Conservation (phyloP, 2,113 vertebrate genomes). For the Onychostruthus taczanowskii region DNA sequence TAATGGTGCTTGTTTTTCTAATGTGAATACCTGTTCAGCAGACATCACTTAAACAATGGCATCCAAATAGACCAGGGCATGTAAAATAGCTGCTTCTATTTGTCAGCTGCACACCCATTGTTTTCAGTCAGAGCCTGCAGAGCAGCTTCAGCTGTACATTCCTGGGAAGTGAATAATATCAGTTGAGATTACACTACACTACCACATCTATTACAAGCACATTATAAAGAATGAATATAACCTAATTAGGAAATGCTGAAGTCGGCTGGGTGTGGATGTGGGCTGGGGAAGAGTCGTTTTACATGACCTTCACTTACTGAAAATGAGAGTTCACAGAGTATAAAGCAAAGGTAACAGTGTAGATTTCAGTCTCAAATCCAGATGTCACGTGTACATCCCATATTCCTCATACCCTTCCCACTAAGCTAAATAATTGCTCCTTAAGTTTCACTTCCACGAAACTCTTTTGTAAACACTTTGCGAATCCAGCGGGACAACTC, state of each 20-base stretch:
- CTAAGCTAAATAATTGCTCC: not conserved
- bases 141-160: conserved; percentile 75
- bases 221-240: conserved; percentile 70
- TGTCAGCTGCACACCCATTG: conserved; percentile 69
- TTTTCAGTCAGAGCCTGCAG: conserved; percentile 64
- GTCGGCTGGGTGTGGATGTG: conserved; percentile 61
- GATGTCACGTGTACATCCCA: not conserved
- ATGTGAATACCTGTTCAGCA: conserved; percentile 61
- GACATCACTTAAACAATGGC: conserved; percentile 55
- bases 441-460: not conserved
- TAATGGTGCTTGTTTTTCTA: conserved; percentile 52
- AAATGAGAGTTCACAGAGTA: conserved; percentile 40
- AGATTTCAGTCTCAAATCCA: not conserved
- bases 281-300: conserved; percentile 34
- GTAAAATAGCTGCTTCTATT: conserved; percentile 56
- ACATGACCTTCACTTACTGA: not conserved
- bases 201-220: conserved; percentile 74
- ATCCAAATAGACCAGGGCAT: conserved; percentile 47
- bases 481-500: not conserved
- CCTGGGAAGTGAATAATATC: conserved; percentile 81
- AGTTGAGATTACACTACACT: conserved; percentile 76
- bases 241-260: conserved; percentile 84
- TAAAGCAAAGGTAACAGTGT: conserved; percentile 28
- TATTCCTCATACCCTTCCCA: not conserved
- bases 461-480: not conserved